These are phyloP conservation scores for Cromileptes altivelis DNA, from an alignment of 2,113 vertebrate genomes.

Conservation along the genomic window DNA sequence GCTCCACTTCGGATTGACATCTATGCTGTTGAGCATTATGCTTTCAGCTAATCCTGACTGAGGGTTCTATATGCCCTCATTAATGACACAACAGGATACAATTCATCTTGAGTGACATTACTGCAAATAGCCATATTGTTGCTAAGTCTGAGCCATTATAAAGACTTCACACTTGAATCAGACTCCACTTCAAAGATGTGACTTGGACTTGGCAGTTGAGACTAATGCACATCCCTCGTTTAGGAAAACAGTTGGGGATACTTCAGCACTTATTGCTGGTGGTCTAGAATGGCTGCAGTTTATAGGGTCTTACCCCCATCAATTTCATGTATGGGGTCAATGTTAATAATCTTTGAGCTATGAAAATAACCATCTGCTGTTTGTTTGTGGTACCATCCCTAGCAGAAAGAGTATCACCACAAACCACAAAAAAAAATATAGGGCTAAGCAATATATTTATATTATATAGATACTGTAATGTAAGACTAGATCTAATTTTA, in stretches of 20 bases:
- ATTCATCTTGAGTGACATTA: neutral
- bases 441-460: no score
- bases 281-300: neutral
- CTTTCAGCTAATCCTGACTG: conserved; percentile 14
- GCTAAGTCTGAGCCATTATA: neutral
- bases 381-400: neutral
- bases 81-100: conserved; percentile 2
- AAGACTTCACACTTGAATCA: neutral
- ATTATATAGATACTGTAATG: no score
- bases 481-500: no score
- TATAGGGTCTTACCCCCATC: neutral
- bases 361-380: neutral
- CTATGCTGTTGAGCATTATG: conserved; percentile 11
- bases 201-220: neutral
- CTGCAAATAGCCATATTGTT: conserved; percentile 9
- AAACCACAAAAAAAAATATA: neutral
- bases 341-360: neutral
- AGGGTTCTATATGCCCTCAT: neutral
- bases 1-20: neutral
- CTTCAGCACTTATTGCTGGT: neutral
- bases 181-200: neutral
- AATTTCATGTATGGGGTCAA: neutral
- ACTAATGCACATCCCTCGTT: neutral
- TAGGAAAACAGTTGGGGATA: conserved; percentile 6
- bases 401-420: neutral